phyloP scores from a whole-genome alignment of 1,140 invertebrate genomes.

The Drosophila suzukii region DNA sequence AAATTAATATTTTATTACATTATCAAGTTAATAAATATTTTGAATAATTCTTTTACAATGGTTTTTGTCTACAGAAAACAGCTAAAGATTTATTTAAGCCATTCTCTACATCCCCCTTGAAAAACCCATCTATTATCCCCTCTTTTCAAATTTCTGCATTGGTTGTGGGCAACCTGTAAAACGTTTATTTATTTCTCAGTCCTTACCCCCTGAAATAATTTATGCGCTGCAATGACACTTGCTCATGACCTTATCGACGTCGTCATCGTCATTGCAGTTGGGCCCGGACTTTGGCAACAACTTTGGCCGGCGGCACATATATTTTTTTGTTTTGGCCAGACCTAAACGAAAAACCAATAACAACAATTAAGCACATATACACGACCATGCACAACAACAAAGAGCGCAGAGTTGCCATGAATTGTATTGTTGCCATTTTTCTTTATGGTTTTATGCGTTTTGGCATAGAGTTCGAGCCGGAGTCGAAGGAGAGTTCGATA shows the following conservation, averaged over 20 bases:
- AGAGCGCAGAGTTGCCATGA: slow-evolving; percentile 26
- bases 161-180: slow-evolving; percentile 34
- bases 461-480: slow-evolving; percentile 63
- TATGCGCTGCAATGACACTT: slow-evolving; percentile 81
- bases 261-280: slow-evolving; percentile 48
- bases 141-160: slow-evolving; percentile 16
- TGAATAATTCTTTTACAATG: background rate
- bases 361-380: slow-evolving; percentile 76
- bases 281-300: slow-evolving; percentile 29
- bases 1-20: background rate
- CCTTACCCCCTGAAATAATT: slow-evolving; percentile 61
- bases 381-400: slow-evolving; percentile 32
- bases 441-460: slow-evolving; percentile 83
- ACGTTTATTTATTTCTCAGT: slow-evolving; percentile 42
- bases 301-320: slow-evolving; percentile 64
- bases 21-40: background rate
- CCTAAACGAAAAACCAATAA: slow-evolving; percentile 67
- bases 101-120: background rate
- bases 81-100: background rate
- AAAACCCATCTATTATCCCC: slow-evolving; percentile 16
- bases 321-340: slow-evolving; percentile 27
- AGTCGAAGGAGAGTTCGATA: slow-evolving; percentile 36
- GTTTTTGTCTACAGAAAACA: background rate
- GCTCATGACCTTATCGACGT: slow-evolving; percentile 80
- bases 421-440: slow-evolving; percentile 81